Percentiles rank a stretch among this genome's conserved stretches.
Evolutionary conservation across 1,140 invertebrate species (phyloP).

Genomic region (Onthophagus taurus): DNA sequence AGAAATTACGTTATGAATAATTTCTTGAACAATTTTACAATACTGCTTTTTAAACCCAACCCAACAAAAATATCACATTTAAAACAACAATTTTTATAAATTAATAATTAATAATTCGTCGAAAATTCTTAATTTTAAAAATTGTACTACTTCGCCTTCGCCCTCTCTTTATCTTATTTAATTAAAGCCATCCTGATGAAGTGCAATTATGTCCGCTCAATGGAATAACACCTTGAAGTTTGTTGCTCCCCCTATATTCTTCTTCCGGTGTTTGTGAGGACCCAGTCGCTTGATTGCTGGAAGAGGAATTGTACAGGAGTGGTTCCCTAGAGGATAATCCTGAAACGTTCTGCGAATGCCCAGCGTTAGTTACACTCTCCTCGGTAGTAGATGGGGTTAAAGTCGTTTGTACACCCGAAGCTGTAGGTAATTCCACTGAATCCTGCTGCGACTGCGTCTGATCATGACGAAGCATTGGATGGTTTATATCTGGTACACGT

Average conservation of each 20-base stretch:
- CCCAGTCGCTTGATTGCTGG: slow-evolving; percentile 32
- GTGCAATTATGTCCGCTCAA: slow-evolving; percentile 49
- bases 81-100: too few relatives aligned
- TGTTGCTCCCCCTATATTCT: slow-evolving; percentile 35
- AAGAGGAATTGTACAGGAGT: slow-evolving; percentile 34
- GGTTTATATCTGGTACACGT: slow-evolving; percentile 39
- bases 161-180: too few relatives aligned
- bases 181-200: slow-evolving; percentile 49
- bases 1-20: too few relatives aligned
- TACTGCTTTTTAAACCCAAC: too few relatives aligned
- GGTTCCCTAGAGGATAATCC: slow-evolving; percentile 35
- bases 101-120: too few relatives aligned
- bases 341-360: slow-evolving; percentile 19
- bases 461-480: slow-evolving; percentile 33
- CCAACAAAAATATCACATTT: too few relatives aligned
- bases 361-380: slow-evolving; percentile 34
- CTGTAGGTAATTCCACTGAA: slow-evolving; percentile 34
- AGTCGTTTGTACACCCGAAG: slow-evolving; percentile 16
- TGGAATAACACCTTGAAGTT: slow-evolving; percentile 52
- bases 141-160: too few relatives aligned
- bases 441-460: slow-evolving; percentile 44
- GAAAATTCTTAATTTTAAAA: too few relatives aligned
- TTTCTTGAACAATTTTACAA: too few relatives aligned
- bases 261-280: slow-evolving; percentile 37
- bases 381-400: slow-evolving; percentile 46